Evolutionary conservation across 2,888 invertebrate species (phyloP).

Genomic region (Yponomeuta plumbellus): DNA sequence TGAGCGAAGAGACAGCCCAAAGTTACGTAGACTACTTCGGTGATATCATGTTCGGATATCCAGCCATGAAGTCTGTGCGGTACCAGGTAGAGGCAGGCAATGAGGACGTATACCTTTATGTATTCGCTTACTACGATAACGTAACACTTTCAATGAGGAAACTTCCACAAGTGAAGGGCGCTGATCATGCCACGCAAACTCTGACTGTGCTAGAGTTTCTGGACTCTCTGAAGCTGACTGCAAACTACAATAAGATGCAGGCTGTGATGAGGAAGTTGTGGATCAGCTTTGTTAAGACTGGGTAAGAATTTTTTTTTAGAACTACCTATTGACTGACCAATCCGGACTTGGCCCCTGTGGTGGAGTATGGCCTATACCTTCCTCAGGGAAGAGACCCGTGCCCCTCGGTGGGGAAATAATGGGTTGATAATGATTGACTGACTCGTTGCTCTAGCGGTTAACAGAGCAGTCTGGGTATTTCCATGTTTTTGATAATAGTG

Average conservation of each 20-base stretch:
- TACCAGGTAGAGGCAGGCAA: background rate
- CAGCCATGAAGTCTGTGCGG: constrained; percentile 3
- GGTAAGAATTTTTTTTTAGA: background rate
- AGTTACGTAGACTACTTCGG: constrained; percentile 15
- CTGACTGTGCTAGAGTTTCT: background rate
- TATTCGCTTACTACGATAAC: background rate
- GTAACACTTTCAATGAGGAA: background rate
- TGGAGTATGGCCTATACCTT: no score
- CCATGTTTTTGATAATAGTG: no score
- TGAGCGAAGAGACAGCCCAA: constrained; percentile 1
- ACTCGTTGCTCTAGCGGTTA: no score
- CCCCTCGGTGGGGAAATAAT: no score
- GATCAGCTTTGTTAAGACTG: constrained; percentile 13
- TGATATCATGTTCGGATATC: constrained; percentile 8
- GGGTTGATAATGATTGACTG: no score
- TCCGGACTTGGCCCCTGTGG: no score
- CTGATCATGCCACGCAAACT: background rate
- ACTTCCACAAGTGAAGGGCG: background rate
- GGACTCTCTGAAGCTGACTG: no score
- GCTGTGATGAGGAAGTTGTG: constrained; percentile 10
- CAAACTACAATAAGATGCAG: no score
- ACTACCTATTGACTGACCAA: no score
- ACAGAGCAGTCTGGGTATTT: no score
- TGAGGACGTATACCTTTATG: constrained; percentile 1
- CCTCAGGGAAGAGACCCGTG: no score